Base-by-base conservation (phyloP, 2,888 invertebrate genomes). In the Ernsta delagoae region DNA sequence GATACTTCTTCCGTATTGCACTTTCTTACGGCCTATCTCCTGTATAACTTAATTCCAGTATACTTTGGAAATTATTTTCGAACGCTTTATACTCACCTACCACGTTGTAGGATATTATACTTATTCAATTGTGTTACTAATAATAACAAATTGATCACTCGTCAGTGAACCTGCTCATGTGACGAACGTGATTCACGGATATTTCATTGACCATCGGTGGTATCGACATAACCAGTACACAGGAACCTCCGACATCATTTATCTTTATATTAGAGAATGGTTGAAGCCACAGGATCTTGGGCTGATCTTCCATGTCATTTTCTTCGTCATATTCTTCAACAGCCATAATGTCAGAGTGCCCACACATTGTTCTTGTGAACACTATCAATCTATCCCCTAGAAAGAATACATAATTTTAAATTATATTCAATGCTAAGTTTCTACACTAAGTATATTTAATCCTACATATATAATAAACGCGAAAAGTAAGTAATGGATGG, bases 201-300 rank as follows among this genome's bases (percentile, higher is more conserved):
- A 82, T 69, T 0, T 77, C 75, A 3, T 76, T 77, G 6, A 75
- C 65, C 0, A 84, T n/a, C 0, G 83, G 83, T 0, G 88, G 89
- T 11, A 79, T 73, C 0, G 72, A 57, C 75, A 85, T 73, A 0
- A 86, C 80, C 1, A 92, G 59, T 0, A 81, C 68, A 66, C 86
- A 87, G 1, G 81, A 82, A 0, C 92, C 91, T 1, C 88, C 83
- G 0, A 84, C 84, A 16, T 89, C 86, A 63, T 90, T 89, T 0
- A 91, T 77, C 56, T 78, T 82, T 45, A 84, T 74, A 0, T 72
- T 66, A 0, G 77, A 71, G 0, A 81, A 75, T 0, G 73, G 69
- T 1, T 82, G 70, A 7, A 78, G 75, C 79, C 81, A 84, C 0
- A 89, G 12, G 0, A 85, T 65, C 57, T 72, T 77, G 0, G 83